phyloP scores from a whole-genome alignment of 2,113 vertebrate species.

The Potamarius usumacintae region DNA sequence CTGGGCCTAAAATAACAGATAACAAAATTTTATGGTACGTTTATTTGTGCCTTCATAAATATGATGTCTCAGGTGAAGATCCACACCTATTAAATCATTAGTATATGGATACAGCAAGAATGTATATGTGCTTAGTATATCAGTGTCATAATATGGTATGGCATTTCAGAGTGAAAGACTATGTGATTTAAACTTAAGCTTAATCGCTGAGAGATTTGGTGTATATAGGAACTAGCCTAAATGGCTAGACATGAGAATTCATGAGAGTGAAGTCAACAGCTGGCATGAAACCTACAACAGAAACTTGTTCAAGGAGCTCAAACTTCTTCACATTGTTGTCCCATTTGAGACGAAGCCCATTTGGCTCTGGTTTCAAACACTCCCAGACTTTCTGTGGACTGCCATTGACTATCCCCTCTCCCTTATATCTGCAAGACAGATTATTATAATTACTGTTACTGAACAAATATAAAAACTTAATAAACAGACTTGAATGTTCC shows the following conservation, averaged over 20 bases:
- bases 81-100: not conserved
- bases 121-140: not conserved
- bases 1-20: not conserved
- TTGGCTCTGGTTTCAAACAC: constrained; percentile 82
- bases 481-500: not conserved
- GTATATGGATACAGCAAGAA: not conserved
- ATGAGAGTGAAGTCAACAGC: not conserved
- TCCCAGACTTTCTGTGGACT: constrained; percentile 80
- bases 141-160: not conserved
- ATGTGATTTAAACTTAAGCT: not conserved
- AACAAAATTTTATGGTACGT: not conserved
- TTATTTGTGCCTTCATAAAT: not conserved
- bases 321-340: constrained; percentile 87
- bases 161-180: not conserved
- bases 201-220: not conserved
- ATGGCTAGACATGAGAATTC: not conserved
- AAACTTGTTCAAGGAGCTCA: constrained; percentile 80
- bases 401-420: constrained; percentile 77
- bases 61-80: not conserved
- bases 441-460: too few species aligned
- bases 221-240: not conserved
- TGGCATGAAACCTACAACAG: constrained; percentile 74
- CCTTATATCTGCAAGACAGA: constrained; percentile 79
- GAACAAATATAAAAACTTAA: not conserved
- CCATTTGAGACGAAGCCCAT: constrained; percentile 84